phyloP scores from a whole-genome alignment of 2,113 vertebrate species.

The Emydocephalus ijimae region DNA sequence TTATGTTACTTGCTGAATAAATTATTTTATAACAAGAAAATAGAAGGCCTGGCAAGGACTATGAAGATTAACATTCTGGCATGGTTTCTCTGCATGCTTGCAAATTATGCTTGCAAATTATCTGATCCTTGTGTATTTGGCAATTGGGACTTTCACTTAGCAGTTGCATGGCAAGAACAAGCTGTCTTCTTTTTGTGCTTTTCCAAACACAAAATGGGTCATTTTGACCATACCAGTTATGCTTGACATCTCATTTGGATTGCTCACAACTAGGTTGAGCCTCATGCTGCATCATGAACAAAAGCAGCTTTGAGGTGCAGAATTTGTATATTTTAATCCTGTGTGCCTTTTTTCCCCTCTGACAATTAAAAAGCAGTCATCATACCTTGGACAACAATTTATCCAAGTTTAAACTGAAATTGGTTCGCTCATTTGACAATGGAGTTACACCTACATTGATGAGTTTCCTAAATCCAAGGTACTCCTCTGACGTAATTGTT shows the following conservation, averaged over 20 bases:
- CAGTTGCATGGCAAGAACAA: neutral
- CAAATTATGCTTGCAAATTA: neutral
- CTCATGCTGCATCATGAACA: neutral
- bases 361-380: neutral
- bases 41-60: neutral
- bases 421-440: neutral
- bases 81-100: neutral
- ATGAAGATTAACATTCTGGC: neutral
- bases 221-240: neutral
- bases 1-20: neutral
- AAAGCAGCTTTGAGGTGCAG: neutral
- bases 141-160: neutral
- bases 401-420: neutral
- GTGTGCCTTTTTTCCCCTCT: fast-evolving
- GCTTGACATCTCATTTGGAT: neutral
- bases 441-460: neutral
- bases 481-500: neutral
- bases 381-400: neutral
- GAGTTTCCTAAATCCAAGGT: neutral
- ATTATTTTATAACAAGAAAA: neutral
- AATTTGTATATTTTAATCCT: neutral
- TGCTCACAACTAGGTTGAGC: neutral
- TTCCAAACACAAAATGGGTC: neutral
- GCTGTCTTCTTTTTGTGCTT: neutral
- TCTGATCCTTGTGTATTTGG: neutral